A percentile compares a stretch with the other conserved stretches of the same genome.
These are phyloP conservation scores for silkworm (Bombyx mori) DNA, from an alignment of 1,140 invertebrate species.

Conservation along the genomic window ASM3026992v2 NC_085111.1:15412501-15413000, in stretches of 20 bases:
- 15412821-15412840: conserved; percentile 9
- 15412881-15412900: conserved; percentile 46
- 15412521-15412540: conserved; percentile 50
- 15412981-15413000: conserved; percentile 55
- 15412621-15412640: conserved; percentile 32
- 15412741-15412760: conserved; percentile 42
- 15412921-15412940: conserved; percentile 61
- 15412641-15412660: conserved; percentile 30
- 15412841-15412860: neutral
- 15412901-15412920: conserved; percentile 61
- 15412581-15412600: conserved; percentile 53
- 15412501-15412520: conserved; percentile 42
- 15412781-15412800: conserved; percentile 62
- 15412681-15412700: conserved; percentile 50
- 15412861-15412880: conserved; percentile 21
- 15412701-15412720: conserved; percentile 56
- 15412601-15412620: conserved; percentile 33
- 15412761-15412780: conserved; percentile 45
- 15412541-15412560: conserved; percentile 40
- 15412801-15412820: conserved; percentile 30
- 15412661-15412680: conserved; percentile 58
- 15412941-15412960: conserved; percentile 67
- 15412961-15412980: conserved; percentile 58
- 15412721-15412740: conserved; percentile 61
- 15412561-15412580: conserved; percentile 64